phyloP scores from a whole-genome alignment of 2,888 invertebrate genomes.

The Lepidochrysops patricia region DNA sequence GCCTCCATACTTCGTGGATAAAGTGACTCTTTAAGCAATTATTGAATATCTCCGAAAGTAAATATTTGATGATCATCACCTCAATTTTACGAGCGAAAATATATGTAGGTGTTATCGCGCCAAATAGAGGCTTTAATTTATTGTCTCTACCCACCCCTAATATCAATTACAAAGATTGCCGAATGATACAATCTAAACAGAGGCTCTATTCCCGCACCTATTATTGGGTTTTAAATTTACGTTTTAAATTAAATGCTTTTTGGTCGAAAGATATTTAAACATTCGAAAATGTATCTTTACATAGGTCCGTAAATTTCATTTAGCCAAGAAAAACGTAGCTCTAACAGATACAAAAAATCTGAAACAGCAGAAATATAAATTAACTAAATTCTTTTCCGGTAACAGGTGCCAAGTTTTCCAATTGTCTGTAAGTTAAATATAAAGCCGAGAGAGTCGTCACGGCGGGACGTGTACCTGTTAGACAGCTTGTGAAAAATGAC shows the following conservation, averaged over 20 bases:
- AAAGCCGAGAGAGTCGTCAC: slow-evolving; percentile 15
- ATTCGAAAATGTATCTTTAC: neutral
- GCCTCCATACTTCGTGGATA: no score
- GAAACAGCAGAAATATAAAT: neutral
- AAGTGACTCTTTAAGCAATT: no score
- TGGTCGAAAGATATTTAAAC: neutral
- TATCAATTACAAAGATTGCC: slow-evolving; percentile 13
- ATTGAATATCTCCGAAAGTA: no score
- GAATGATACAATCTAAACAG: neutral
- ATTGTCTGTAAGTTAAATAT: slow-evolving; percentile 1
- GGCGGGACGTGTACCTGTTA: slow-evolving; percentile 19
- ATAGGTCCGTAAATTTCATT: neutral
- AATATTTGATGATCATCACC: neutral
- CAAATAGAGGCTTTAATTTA: neutral
- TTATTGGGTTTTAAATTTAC: neutral
- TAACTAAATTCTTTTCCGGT: slow-evolving; percentile 10
- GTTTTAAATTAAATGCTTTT: neutral
- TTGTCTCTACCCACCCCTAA: neutral
- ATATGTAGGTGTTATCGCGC: neutral
- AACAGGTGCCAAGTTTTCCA: slow-evolving; percentile 1
- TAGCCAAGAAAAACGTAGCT: neutral
- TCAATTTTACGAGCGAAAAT: neutral
- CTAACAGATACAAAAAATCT: neutral
- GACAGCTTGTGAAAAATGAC: slow-evolving; percentile 21
- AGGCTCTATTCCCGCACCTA: neutral